phyloP scores from a whole-genome alignment of 2,888 invertebrate genomes.

The Orchesellides sinensis region DNA sequence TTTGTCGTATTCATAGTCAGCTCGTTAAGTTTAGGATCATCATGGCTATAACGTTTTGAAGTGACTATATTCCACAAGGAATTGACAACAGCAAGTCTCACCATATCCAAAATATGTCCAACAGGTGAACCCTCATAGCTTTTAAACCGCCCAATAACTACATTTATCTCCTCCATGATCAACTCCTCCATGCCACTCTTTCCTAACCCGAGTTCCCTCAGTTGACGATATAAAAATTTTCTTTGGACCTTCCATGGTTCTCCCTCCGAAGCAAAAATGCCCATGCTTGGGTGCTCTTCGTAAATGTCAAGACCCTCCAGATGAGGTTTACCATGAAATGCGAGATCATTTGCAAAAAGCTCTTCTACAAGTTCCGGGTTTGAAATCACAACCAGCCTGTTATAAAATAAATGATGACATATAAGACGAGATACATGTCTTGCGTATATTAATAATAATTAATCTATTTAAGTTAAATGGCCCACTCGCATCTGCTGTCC shows the following conservation, averaged over 20 bases:
- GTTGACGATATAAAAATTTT: constrained; percentile 16
- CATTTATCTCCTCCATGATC: constrained; percentile 33
- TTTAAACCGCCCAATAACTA: constrained; percentile 1
- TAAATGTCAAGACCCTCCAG: background rate
- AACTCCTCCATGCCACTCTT: constrained; percentile 32
- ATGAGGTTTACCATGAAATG: constrained; percentile 4
- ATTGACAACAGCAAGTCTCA: constrained; percentile 32
- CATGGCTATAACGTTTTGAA: constrained; percentile 2
- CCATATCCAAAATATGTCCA: background rate
- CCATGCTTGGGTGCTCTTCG: background rate
- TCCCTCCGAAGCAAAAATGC: constrained; percentile 18
- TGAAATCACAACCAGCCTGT: constrained; percentile 20
- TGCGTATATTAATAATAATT: too few relatives aligned
- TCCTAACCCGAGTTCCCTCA: constrained; percentile 29
- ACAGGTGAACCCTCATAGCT: background rate
- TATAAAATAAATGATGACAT: background rate
- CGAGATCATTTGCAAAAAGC: constrained; percentile 9
- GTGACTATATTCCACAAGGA: constrained; percentile 32
- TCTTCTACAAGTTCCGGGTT: constrained; percentile 19
- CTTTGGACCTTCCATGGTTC: constrained; percentile 32
- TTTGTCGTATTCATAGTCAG: background rate
- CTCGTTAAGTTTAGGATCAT: constrained; percentile 7
- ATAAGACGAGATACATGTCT: too few relatives aligned
- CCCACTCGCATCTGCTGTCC: constrained; percentile 17
- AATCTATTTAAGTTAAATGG: background rate